Percentiles rank a stretch among this genome's conserved stretches.
These are phyloP conservation scores for Callimorpha dominula DNA, from an alignment of 2,888 invertebrate genomes.

Conservation along the genomic window DNA sequence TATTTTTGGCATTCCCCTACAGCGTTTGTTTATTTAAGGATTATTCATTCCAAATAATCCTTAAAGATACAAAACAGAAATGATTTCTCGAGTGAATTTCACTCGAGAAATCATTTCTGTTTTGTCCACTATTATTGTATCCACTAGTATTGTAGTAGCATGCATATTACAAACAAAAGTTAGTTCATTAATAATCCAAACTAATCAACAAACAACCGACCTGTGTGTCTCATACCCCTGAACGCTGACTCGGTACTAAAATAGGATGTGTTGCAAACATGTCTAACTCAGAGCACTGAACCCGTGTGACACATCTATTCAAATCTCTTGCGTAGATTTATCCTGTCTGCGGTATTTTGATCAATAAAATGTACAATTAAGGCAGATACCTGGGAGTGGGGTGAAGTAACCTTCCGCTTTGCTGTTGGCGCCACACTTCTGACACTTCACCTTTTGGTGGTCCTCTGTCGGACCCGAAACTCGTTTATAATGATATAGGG, in stretches of 20 bases:
- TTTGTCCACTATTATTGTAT: too few relatives aligned
- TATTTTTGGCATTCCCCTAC: too few relatives aligned
- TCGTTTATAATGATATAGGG: too few relatives aligned
- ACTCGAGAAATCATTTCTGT: too few relatives aligned
- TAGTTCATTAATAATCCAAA: not conserved
- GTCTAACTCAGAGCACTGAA: slow-evolving; percentile 50
- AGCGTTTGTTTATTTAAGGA: too few relatives aligned
- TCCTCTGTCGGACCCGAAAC: too few relatives aligned
- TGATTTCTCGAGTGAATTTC: too few relatives aligned
- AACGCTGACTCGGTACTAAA: slow-evolving; percentile 49
- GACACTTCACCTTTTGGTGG: not conserved
- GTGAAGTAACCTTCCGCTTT: too few relatives aligned
- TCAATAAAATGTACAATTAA: not conserved
- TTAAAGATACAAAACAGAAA: too few relatives aligned
- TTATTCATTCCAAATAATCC: too few relatives aligned
- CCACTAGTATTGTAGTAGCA: not conserved
- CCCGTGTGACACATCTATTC: slow-evolving; percentile 39
- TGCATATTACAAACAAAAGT: not conserved
- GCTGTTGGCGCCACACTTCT: not conserved
- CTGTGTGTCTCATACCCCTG: slow-evolving; percentile 43
- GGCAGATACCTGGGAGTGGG: not conserved
- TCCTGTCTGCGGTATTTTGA: slow-evolving; percentile 11
- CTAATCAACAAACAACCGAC: not conserved
- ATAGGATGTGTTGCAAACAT: slow-evolving; percentile 52
- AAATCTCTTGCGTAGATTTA: slow-evolving; percentile 11